A percentile compares a stretch with the other conserved stretches of the same genome.
These are phyloP conservation scores for Marmota flaviventris DNA, from an alignment of 2,113 vertebrate genomes.

Conservation along the genomic window DNA sequence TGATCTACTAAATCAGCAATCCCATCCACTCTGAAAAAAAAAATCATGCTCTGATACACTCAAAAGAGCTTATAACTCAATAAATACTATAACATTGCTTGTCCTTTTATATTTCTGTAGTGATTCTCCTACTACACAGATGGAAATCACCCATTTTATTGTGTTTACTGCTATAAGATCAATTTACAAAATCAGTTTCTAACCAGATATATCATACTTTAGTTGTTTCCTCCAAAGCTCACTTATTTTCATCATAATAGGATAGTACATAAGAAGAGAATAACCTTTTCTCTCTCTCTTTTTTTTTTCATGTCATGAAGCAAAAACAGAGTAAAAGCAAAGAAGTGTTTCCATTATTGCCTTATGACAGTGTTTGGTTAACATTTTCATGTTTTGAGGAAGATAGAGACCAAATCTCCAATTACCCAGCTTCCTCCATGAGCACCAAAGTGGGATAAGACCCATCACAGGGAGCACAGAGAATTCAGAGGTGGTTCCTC, in stretches of 20 bases:
- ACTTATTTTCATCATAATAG: slow-evolving; percentile 1
- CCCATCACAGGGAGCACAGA: neutral
- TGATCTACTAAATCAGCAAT: slow-evolving; percentile 62
- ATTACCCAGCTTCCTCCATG: neutral
- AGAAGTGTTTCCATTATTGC: neutral
- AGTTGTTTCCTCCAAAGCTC: slow-evolving; percentile 42
- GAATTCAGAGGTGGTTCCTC: neutral
- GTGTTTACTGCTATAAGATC: neutral
- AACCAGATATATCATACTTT: slow-evolving; percentile 43
- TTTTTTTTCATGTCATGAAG: neutral
- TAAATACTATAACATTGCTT: slow-evolving; percentile 45
- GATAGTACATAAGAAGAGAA: neutral
- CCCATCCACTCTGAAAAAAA: slow-evolving; percentile 31
- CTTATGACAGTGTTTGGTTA: neutral
- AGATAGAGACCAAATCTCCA: neutral
- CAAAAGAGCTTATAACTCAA: slow-evolving; percentile 33
- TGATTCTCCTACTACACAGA: neutral
- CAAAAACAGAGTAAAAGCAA: slow-evolving; percentile 1
- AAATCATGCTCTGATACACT: slow-evolving; percentile 57
- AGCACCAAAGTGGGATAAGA: neutral
- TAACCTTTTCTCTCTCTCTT: neutral
- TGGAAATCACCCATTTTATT: slow-evolving; percentile 59
- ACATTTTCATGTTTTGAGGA: neutral
- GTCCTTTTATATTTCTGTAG: slow-evolving; percentile 56
- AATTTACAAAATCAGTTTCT: slow-evolving; percentile 61